These are phyloP conservation scores for Psilopogon haemacephalus DNA, from an alignment of 2,113 vertebrate species.

Conservation along the genomic window DNA sequence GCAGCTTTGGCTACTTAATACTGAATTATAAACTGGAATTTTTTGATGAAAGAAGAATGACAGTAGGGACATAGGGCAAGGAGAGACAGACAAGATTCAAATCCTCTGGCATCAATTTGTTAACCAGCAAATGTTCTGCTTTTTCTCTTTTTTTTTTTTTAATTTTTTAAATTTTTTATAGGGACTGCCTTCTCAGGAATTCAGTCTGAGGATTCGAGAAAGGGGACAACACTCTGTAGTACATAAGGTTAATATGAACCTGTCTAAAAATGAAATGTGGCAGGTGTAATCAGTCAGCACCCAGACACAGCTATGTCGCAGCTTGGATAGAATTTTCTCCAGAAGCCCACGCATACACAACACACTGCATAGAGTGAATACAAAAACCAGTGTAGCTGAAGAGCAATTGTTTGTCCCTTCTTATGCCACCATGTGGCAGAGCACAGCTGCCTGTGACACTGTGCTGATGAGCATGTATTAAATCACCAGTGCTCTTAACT, in stretches of 20 bases:
- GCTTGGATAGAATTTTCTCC: background rate
- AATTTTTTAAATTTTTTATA: too few species aligned
- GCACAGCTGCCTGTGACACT: background rate
- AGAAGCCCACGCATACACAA: accelerated
- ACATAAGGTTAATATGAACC: background rate
- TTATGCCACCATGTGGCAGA: background rate
- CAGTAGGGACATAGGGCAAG: background rate
- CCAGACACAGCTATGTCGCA: background rate
- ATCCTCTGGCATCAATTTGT: background rate
- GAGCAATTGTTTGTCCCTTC: background rate
- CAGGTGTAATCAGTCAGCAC: background rate
- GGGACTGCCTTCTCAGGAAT: background rate
- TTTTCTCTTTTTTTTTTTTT: background rate
- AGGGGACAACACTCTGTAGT: background rate
- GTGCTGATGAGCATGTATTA: background rate
- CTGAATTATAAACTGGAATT: background rate
- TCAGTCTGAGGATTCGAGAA: background rate
- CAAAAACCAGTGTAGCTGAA: background rate
- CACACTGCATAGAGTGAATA: background rate
- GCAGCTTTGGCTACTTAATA: background rate
- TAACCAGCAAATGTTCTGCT: background rate
- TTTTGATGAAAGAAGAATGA: background rate
- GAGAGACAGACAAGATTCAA: background rate
- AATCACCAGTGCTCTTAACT: background rate
- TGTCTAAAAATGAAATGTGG: background rate